Conservation (phyloP, 2,797 vertebrate species). For the Tolypeutes matacus region DNA sequence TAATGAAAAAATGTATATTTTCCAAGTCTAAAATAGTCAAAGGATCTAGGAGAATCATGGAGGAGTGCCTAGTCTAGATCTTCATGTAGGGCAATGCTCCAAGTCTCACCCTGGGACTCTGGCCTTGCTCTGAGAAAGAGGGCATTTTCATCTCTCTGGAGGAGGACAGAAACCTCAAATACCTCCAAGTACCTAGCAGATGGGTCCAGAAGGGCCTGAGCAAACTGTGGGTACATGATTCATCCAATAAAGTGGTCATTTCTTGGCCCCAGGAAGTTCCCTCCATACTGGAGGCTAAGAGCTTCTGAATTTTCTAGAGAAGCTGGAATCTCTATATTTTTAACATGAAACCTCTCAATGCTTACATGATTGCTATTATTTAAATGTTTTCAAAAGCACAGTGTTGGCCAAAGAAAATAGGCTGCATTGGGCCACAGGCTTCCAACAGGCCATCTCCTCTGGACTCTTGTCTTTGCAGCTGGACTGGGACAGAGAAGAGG, state of each 20-base stretch:
- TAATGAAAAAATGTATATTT: too few species aligned
- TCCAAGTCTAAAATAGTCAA: too few species aligned
- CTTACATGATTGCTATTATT: neutral
- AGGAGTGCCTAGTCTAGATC: neutral
- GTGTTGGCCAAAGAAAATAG: neutral
- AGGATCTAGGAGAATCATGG: neutral
- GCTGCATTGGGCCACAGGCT: too few species aligned
- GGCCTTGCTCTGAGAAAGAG: neutral
- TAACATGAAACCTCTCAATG: neutral
- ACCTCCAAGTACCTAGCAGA: neutral
- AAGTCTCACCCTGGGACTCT: neutral
- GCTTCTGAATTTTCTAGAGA: neutral
- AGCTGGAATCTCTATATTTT: neutral
- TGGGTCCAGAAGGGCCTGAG: neutral
- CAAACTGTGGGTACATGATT: rapidly evolving
- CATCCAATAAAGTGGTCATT: neutral
- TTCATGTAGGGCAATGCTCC: neutral
- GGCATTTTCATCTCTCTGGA: neutral
- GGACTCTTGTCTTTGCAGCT: neutral
- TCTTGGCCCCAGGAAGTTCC: neutral
- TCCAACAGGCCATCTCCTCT: too few species aligned
- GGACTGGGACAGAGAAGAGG: neutral
- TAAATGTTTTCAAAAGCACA: neutral
- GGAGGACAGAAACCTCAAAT: rapidly evolving
- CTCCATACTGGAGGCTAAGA: neutral